Evolutionary conservation across 37 sponge, comb jelly and placozoan genomes (phyloP), one percentile per base, ranked within the genome.

Genomic region (Axinella damicornis): DNA sequence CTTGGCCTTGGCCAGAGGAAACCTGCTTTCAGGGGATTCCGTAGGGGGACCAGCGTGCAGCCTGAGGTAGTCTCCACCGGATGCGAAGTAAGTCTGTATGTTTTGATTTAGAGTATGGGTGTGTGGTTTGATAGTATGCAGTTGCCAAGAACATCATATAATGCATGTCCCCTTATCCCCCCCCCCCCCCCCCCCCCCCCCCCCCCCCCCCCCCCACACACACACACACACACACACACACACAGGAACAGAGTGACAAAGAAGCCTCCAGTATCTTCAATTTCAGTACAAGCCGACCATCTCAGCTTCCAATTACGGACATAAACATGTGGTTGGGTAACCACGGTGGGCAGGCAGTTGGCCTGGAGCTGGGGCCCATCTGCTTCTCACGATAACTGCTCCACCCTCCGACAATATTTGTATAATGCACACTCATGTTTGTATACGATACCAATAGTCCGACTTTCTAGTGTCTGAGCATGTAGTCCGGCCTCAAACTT

Each of bases 281-380:
- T 27, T 85, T 90, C 86, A 80, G 39, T 56, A 85, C 86, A 32
- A 74, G 31, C 46, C 69, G 69, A 59, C 86, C 91, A 57, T 37
- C 31, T 34, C 74, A 80, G 58, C 86, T 90, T 9, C 91, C 91
- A 53, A 63, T 90, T 20, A 79, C 55, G 2, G 91, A 90, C 77
- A 40, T 85, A 0, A 41, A 73, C 52, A 12, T 90, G 37, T 85
- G 75, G 76, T 65, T 81, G 34, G 79, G 75, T 9, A 20, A 34
- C 31, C 59, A 67, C 2, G 22, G 66, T 22, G 53, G 52, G 0
- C 84, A 89, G 55, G 80, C 82, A 9, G 25, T 90, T 24, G 86
- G 76, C 0, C 55, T 90, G 21, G 86, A 90, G 52, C 58, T 90
- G 21, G 91, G 91, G 30, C 91, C 91, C 11, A 86, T 90, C 57